Conservation (phyloP, 53 echinoderm and acorn worm species). For the Paelopatides confundens region DNA sequence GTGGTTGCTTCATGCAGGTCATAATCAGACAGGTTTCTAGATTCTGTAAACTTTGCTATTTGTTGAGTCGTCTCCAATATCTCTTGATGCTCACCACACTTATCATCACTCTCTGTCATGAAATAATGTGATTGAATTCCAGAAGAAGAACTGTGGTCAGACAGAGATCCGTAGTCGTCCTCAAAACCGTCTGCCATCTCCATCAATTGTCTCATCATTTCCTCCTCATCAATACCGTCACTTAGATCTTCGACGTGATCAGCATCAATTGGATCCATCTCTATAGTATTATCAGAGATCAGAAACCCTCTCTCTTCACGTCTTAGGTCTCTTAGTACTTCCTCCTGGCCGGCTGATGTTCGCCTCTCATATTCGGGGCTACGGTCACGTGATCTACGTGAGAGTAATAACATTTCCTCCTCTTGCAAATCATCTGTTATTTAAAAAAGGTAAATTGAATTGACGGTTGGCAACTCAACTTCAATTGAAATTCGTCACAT, state of each 20-base stretch:
- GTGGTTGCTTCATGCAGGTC: conserved; percentile 33
- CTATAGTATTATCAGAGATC: conserved; percentile 31
- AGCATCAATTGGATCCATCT: conserved; percentile 47
- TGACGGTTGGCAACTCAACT: too few relatives aligned
- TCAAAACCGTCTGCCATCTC: conserved; percentile 75
- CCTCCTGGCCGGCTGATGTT: conserved; percentile 48
- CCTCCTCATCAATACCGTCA: conserved; percentile 76
- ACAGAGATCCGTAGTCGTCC: conserved; percentile 22
- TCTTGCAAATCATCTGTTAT: conserved; percentile 29
- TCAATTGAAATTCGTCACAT: too few relatives aligned
- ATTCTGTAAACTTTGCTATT: conserved; percentile 45
- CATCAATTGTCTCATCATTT: conserved; percentile 92
- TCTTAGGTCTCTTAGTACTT: conserved; percentile 25
- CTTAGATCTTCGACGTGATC: conserved; percentile 45
- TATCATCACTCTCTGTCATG: neutral
- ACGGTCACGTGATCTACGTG: conserved; percentile 26
- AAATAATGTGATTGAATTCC: conserved; percentile 8
- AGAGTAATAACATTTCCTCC: conserved; percentile 28
- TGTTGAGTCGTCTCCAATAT: conserved; percentile 32
- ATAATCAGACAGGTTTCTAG: conserved; percentile 25
- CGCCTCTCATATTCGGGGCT: conserved; percentile 44
- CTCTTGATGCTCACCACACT: conserved; percentile 28
- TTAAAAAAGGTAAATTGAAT: too few relatives aligned
- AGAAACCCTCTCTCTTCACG: conserved; percentile 25
- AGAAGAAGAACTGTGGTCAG: conserved; percentile 34